These are phyloP conservation scores for Rhinolophus sinicus DNA, from an alignment of 2,113 vertebrate species.

Conservation along the genomic window DNA sequence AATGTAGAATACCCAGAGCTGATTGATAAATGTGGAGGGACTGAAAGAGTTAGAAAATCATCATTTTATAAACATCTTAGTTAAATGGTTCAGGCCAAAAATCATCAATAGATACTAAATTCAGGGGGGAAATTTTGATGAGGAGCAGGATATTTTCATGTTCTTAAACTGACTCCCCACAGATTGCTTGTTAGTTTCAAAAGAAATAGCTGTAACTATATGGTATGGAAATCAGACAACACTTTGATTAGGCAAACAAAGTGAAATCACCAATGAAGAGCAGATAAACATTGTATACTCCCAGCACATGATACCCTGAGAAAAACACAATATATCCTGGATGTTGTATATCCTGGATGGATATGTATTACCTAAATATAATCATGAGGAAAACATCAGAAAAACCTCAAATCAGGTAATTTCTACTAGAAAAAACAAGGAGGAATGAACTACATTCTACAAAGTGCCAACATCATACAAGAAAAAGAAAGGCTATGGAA, in stretches of 20 bases:
- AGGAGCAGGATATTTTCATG: neutral
- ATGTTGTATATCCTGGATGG: neutral
- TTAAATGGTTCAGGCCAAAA: neutral
- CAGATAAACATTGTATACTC: neutral
- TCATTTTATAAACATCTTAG: neutral
- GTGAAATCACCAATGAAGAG: neutral
- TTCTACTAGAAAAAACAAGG: neutral
- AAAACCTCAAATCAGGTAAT: neutral
- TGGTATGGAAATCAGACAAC: neutral
- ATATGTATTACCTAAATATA: neutral
- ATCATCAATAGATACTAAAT: neutral
- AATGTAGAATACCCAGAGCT: neutral
- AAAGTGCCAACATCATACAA: neutral
- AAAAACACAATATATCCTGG: neutral
- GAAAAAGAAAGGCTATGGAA: neutral
- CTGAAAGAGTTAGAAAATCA: neutral
- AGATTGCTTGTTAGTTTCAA: neutral
- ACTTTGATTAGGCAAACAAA: constrained; percentile 12
- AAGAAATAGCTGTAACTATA: neutral
- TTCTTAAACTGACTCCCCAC: neutral
- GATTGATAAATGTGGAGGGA: neutral
- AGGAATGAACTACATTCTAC: neutral
- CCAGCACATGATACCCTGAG: neutral
- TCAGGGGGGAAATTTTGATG: neutral
- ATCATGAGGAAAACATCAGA: neutral